Evolutionary conservation across 2,797 vertebrate genomes (phyloP), one percentile per base, ranked within the genome.

Genomic region (Chelidonichthys spinosus): DNA sequence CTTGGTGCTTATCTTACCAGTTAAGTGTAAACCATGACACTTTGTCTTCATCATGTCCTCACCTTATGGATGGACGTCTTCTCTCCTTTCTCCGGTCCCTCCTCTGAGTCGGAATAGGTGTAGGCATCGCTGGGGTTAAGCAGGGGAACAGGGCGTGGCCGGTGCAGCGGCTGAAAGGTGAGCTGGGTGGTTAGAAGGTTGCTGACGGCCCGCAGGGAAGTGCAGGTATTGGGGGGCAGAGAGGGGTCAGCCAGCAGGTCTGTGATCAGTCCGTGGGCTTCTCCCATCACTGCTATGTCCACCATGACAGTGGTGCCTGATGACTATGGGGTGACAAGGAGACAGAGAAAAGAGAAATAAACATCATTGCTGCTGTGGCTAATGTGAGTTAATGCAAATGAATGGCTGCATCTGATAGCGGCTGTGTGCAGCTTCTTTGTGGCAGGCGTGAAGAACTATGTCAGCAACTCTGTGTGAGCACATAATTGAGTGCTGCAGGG

Each of bases 271-370:
- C 98, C 98, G 0, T 99, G 98, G 4, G 98, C 98, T 84, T 99
- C 98, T 17, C 98, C 98, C 98, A 99, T 99, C 88, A 99, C 96
- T 0, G 97, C 97, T 0, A 99, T 98, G 72, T 99, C 98, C 93
- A 99, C 97, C 25, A 96, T 96, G 72, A 95, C 94, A 7, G 96
- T 97, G 89, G 97, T 98, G 80, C 97, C 96, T 67, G 97, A 97
- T 14, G 95, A 97, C 97, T 94, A 18, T 6, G 15, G 15, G 15
- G 46, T 55, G 43, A 81, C 58, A 80, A 62, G 37, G 36, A 73
- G 43, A 87, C 39, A 78, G 49, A 79, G 58, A 59, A 43, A 73
- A 11, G 43, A 55, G 40, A 59, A 37, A 65, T 75, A 46, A 86
- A 60, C 61, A 64, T 63, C 61, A 53, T 0, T 40, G 49, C 50